phyloP scores from a whole-genome alignment of 1,140 invertebrate species.

The Drosophila grimshawi region DNA sequence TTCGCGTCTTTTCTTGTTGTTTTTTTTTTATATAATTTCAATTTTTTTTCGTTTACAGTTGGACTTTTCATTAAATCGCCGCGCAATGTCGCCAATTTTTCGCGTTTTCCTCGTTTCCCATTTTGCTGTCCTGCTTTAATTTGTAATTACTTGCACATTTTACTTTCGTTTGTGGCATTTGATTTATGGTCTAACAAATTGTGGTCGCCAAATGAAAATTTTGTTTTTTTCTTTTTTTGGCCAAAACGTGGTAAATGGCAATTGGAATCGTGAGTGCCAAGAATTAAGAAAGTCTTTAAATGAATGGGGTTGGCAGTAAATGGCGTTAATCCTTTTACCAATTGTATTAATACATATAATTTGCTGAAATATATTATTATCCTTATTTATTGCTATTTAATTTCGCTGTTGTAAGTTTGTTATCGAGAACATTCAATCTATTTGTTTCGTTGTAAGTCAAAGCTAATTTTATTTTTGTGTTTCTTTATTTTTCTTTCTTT shows the following conservation, averaged over 20 bases:
- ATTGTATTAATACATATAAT: not conserved
- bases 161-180: slow-evolving; percentile 76
- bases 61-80: slow-evolving; percentile 77
- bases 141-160: slow-evolving; percentile 78
- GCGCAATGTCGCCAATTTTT: slow-evolving; percentile 69
- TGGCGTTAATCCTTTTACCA: not conserved
- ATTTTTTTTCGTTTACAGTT: slow-evolving; percentile 61
- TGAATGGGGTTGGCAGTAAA: not conserved
- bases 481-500: too few relatives aligned
- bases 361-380: too few relatives aligned
- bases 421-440: not conserved
- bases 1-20: slow-evolving; percentile 32
- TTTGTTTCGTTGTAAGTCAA: not conserved
- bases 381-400: too few relatives aligned
- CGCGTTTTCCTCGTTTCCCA: slow-evolving; percentile 19
- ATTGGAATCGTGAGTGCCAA: slow-evolving; percentile 71
- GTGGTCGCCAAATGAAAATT: slow-evolving; percentile 49
- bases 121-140: slow-evolving; percentile 55
- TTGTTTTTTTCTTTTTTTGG: slow-evolving; percentile 5
- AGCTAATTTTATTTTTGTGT: too few relatives aligned
- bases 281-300: slow-evolving; percentile 42
- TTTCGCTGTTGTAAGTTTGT: not conserved
- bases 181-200: slow-evolving; percentile 70
- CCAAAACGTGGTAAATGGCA: slow-evolving; percentile 64
- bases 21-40: slow-evolving; percentile 76